phyloP scores from a whole-genome alignment of 2,888 invertebrate species.

The Caenorhabditis becei region DNA sequence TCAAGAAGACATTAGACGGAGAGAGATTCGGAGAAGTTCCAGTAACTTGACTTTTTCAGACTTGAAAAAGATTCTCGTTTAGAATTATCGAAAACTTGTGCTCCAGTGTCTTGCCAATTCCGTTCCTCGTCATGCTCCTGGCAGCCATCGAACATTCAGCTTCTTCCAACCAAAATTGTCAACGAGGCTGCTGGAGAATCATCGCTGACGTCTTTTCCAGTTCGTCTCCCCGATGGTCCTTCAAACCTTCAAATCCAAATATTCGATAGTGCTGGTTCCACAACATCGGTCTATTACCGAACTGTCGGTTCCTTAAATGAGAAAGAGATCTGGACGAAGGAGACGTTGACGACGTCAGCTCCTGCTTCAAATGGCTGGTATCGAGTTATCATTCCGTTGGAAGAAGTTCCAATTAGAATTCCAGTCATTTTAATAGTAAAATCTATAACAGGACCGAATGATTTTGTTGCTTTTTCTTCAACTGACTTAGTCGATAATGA shows the following conservation, averaged over 20 bases:
- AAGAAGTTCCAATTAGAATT: slow-evolving; percentile 11
- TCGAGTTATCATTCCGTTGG: slow-evolving; percentile 20
- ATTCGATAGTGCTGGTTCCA: slow-evolving; percentile 36
- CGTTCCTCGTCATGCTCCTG: slow-evolving; percentile 28
- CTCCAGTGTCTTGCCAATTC: slow-evolving; percentile 33
- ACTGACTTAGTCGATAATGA: slow-evolving; percentile 48
- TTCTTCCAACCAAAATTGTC: slow-evolving; percentile 41
- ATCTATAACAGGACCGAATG: slow-evolving; percentile 29
- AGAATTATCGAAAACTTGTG: slow-evolving; percentile 28
- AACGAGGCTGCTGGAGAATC: slow-evolving; percentile 54
- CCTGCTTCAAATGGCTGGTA: slow-evolving; percentile 4
- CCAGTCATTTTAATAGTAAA: slow-evolving; percentile 26
- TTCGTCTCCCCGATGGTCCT: slow-evolving; percentile 19
- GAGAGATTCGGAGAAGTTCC: slow-evolving; percentile 42
- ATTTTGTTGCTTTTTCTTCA: slow-evolving; percentile 51
- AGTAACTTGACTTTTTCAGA: slow-evolving; percentile 5
- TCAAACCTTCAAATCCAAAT: slow-evolving; percentile 40
- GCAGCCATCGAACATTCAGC: slow-evolving; percentile 41
- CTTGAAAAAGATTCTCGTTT: neutral
- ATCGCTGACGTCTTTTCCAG: slow-evolving; percentile 19
- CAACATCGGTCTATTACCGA: slow-evolving; percentile 27
- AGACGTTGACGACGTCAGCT: neutral
- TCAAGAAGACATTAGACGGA: slow-evolving; percentile 38
- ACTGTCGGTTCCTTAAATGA: slow-evolving; percentile 38
- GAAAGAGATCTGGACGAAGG: slow-evolving; percentile 27